Base-by-base conservation (phyloP, 2,888 invertebrate species). In the Perizoma affinitatum region DNA sequence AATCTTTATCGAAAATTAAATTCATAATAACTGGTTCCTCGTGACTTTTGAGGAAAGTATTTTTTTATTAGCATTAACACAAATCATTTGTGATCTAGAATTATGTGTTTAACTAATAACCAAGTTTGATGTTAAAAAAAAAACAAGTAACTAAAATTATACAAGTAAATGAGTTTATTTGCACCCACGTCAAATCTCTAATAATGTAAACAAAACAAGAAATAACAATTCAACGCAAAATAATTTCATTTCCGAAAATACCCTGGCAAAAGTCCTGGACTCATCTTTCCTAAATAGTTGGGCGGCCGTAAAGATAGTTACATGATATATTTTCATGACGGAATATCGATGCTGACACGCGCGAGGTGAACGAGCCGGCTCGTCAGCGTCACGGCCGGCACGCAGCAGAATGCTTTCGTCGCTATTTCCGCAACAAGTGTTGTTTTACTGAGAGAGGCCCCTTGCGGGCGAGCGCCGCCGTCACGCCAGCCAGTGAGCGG, bases 401-500 rank as follows among this genome's bases (percentile, higher is more conserved):
- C 80, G 77, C 22, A 81, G 78, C 83, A 81, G 48, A 81, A 80
- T 82, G 80, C 78, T 85, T 86, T 86, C 84, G 81, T 80, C 84
- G 87, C 90, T 90, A 89, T 90, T 90, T 90, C 89, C 86, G 89
- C 90, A 86, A 86, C 89, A 86, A 91, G 88, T 89, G 89, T 88
- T 90, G 88, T 89, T 90, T 88, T 86, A 88, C 84, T 82, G 83
- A 83, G 82, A 84, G 88, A 85, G 90, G 90, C 88, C 80, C 88
- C 84, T 80, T 79, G 84, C 83, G 86, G 83, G 82, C 77, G 75
- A 74, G 72, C 76, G 69, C 72, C 47, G 43, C 46, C 63, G 67
- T 65, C 65, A 65, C 67, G 67, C 46, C 44, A 40, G 45, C 36
- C 36, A 52, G 51, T 46, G 41, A n/a, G 41, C 50, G 50, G 34